phyloP scores from a whole-genome alignment of 2,888 invertebrate species.

The Tuta absoluta region DNA sequence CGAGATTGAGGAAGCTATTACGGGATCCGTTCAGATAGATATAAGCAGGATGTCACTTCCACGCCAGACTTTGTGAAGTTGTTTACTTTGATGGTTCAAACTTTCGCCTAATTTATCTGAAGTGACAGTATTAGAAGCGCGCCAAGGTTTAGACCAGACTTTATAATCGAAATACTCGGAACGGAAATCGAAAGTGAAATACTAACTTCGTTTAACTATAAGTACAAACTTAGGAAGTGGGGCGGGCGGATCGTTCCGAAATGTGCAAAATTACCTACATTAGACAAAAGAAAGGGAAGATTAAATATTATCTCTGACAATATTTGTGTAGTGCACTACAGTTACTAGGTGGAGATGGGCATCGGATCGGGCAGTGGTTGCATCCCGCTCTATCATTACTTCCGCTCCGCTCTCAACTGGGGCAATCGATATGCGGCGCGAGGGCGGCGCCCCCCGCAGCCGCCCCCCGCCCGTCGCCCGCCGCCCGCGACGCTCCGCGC shows the following conservation, averaged over 20 bases:
- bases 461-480: conserved; percentile 52
- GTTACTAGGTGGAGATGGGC: conserved; percentile 68
- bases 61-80: conserved; percentile 76
- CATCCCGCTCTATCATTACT: conserved; percentile 80
- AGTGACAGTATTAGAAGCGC: conserved; percentile 47
- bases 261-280: conserved; percentile 48
- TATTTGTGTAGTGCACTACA: conserved; percentile 76
- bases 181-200: conserved; percentile 29
- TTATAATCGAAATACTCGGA: conserved; percentile 36
- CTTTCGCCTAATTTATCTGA: conserved; percentile 66
- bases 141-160: conserved; percentile 40
- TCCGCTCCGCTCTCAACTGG: conserved; percentile 83
- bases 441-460: conserved; percentile 49
- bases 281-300: conserved; percentile 61
- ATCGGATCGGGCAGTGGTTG: conserved; percentile 76
- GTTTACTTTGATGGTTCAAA: conserved; percentile 75
- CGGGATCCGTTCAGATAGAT: conserved; percentile 77
- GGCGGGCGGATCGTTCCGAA: conserved; percentile 30
- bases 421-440: conserved; percentile 82
- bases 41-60: conserved; percentile 79
- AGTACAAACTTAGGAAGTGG: not conserved
- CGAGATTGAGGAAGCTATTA: conserved; percentile 81
- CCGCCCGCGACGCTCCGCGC: conserved; percentile 57
- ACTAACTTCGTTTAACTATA: conserved; percentile 2
- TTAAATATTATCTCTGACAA: conserved; percentile 72